Conservation (phyloP, 1,140 invertebrate genomes). For the Macrosteles quadrilineatus region DNA sequence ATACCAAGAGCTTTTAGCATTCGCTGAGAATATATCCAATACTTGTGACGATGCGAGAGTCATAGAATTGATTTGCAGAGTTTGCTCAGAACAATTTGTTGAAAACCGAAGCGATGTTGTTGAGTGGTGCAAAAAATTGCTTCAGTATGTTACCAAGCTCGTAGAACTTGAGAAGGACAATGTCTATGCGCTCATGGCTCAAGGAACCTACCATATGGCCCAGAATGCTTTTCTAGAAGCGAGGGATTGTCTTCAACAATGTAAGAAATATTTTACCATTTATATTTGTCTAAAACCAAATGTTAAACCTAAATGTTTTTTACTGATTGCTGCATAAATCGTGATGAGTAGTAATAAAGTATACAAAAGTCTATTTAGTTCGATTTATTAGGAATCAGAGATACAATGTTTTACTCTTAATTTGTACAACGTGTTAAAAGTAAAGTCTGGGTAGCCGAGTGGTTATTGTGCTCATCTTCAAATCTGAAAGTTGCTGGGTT, state of each 20-base stretch:
- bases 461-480: too few relatives aligned
- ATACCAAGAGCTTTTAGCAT: not conserved
- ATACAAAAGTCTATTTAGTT: too few relatives aligned
- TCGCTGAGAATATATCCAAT: not conserved
- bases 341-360: too few relatives aligned
- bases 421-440: too few relatives aligned
- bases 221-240: constrained; percentile 57
- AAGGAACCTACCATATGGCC: constrained; percentile 57
- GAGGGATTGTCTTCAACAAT: constrained; percentile 53
- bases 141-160: not conserved
- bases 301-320: too few relatives aligned
- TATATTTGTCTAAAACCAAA: too few relatives aligned
- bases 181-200: constrained; percentile 46
- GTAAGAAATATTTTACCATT: constrained; percentile 41
- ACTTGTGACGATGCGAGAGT: not conserved
- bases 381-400: too few relatives aligned
- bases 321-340: too few relatives aligned
- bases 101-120: not conserved
- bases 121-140: constrained; percentile 1
- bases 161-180: not conserved
- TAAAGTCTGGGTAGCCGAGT: too few relatives aligned
- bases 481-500: too few relatives aligned
- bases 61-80: constrained; percentile 10
- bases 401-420: too few relatives aligned
- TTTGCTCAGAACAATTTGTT: not conserved